Base-by-base conservation (phyloP, 2,797 vertebrate genomes). In the Argya squamiceps region DNA sequence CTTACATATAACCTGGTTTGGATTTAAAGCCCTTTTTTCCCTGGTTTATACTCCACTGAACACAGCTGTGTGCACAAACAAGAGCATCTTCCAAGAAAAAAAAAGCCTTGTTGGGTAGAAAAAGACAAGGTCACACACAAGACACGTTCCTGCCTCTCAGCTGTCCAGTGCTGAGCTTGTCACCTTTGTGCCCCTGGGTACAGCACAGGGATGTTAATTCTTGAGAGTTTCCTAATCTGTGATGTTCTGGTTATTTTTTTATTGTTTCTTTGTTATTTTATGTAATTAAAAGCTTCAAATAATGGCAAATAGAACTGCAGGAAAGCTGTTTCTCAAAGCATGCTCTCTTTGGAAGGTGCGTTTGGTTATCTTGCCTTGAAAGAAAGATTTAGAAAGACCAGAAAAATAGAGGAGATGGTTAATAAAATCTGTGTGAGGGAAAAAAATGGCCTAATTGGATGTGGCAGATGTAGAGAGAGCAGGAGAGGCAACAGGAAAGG, bases 391-490 rank as follows among this genome's bases (percentile, higher is more conserved):
- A 46, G 21, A 27, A 74, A 97, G 96, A 95, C 77, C 43, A 46
- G 49, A 93, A 94, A 95, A 96, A 73, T 32, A 87, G 36, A 85
- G 50, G 81, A 92, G 83, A 94, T 50, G 55, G 89, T 95, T 96
- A 97, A 97, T 89, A 97, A 98, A 96, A 93, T 91, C 15, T 29
- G 16, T n/a, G 43, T 29, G 74, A 74, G 78, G 92, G 7, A 44
- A 68, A 62, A 67, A 79, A 63, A 12, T 2, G 13, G 36, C 47
- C 39, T 84, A 55, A 83, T n/a, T 92, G 64, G 53, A 81, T 93
- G 77, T 94, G 60, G 47, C 94, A 96, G 92, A 21, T 39, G 91
- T 88, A 96, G 92, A 87, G 74, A 92, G 84, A 74, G 93, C 39
- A 82, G 63, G 11, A 77, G 95, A 74, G 69, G 68, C 13, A 85